Conservation (phyloP, 92 coral and sea anemone genomes). For the Desmophyllum pertusum region DNA sequence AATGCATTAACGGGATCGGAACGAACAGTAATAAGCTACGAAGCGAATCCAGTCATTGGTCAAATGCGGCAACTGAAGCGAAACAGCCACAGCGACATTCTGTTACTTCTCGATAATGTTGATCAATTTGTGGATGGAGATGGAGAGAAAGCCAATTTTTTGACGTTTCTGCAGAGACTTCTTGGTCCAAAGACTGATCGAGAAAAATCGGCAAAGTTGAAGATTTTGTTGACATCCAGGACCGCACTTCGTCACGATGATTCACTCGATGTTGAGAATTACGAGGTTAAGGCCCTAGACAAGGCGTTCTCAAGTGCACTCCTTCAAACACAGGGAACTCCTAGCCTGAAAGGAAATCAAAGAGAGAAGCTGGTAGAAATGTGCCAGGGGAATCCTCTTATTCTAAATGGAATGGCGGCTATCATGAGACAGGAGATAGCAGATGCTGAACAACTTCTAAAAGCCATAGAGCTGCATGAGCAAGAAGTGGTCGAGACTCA, state of each 20-base stretch:
- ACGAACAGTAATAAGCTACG: constrained; percentile 3
- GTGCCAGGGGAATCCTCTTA: constrained; percentile 61
- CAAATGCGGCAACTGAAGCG: constrained; percentile 16
- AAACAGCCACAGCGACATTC: neutral
- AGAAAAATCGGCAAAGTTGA: constrained; percentile 19
- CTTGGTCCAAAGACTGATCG: constrained; percentile 5
- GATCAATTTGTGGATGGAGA: constrained; percentile 23
- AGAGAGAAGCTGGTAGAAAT: constrained; percentile 13
- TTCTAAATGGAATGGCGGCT: constrained; percentile 49
- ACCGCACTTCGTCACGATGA: constrained; percentile 30
- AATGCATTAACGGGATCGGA: constrained; percentile 25
- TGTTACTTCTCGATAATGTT: constrained; percentile 31
- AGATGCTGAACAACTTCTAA: constrained; percentile 32
- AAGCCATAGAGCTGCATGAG: constrained; percentile 28
- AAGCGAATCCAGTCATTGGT: constrained; percentile 31
- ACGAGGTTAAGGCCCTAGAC: constrained; percentile 52
- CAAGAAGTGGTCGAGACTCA: neutral
- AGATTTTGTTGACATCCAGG: constrained; percentile 62
- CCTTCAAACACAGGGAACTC: constrained; percentile 11
- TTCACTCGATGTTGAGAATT: constrained; percentile 16
- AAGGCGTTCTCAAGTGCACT: constrained; percentile 30
- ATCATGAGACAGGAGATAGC: constrained; percentile 56
- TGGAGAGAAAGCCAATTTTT: neutral
- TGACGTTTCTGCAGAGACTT: constrained; percentile 15
- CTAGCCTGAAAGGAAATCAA: neutral